phyloP scores from a whole-genome alignment of 2,113 vertebrate genomes.

The Chaetura pelagica region DNA sequence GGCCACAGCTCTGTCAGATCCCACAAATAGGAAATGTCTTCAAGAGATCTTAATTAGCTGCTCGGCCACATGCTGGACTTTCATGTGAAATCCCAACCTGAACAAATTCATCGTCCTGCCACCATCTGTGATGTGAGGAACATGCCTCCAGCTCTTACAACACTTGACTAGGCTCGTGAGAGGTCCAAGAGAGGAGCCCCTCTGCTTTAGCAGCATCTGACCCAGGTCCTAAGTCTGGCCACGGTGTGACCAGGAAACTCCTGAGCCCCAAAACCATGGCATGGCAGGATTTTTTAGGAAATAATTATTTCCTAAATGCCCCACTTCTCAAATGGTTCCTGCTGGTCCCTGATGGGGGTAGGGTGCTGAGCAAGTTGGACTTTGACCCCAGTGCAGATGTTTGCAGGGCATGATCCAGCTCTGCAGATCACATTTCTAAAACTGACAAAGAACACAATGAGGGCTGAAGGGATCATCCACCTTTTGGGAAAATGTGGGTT shows the following conservation, averaged over 20 bases:
- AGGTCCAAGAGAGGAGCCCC: neutral
- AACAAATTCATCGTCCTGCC: neutral
- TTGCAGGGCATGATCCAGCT: neutral
- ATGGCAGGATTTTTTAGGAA: neutral
- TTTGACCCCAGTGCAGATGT: neutral
- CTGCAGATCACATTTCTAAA: neutral
- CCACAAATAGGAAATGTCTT: conserved; percentile 38
- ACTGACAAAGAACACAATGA: neutral
- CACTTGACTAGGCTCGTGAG: neutral
- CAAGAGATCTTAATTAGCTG: conserved; percentile 23
- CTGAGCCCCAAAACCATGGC: neutral
- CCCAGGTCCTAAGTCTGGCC: neutral
- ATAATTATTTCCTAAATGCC: neutral
- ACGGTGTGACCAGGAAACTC: neutral
- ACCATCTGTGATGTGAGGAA: neutral
- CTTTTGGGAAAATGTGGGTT: neutral
- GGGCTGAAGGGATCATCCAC: neutral
- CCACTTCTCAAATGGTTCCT: neutral
- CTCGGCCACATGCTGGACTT: neutral
- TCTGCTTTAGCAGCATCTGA: neutral
- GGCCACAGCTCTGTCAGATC: neutral
- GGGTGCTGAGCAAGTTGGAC: neutral
- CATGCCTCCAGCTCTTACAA: neutral
- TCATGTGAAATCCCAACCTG: neutral
- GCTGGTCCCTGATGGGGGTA: neutral